A percentile compares a stretch with the other conserved stretches of the same genome.
These are phyloP conservation scores for Mus spicilegus DNA, from an alignment of 2,113 vertebrate species.

Conservation along the genomic window DNA sequence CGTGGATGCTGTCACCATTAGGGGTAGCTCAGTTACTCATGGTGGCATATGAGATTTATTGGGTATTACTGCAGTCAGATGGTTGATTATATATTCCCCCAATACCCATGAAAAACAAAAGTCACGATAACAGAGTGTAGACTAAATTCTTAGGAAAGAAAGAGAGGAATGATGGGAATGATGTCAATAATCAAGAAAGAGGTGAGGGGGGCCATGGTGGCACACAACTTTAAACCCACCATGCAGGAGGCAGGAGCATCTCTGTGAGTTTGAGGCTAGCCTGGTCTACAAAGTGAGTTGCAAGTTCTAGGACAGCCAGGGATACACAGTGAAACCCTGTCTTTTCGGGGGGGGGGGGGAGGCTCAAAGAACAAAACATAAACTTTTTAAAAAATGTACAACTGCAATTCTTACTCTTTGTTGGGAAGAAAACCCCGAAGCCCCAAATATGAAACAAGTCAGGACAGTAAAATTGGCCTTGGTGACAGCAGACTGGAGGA, in stretches of 20 bases:
- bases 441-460: not conserved
- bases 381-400: not conserved
- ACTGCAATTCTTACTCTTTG: not conserved
- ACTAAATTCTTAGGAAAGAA: not conserved
- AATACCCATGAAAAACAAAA: not conserved
- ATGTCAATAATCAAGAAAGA: not conserved
- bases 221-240: no score
- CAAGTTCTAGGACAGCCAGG: no score
- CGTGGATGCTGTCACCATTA: not conserved
- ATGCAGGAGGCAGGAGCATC: no score
- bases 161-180: no score
- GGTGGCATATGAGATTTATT: not conserved
- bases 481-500: not conserved
- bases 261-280: no score
- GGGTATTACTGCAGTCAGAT: not conserved
- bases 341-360: not conserved
- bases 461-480: not conserved
- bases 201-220: no score
- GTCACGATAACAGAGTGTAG: not conserved
- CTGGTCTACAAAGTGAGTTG: no score
- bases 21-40: not conserved
- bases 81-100: not conserved
- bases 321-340: not conserved
- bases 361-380: not conserved
- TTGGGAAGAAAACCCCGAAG: not conserved